A percentile compares a stretch with the other conserved stretches of the same genome.
phyloP scores from a whole-genome alignment of 1,140 invertebrate genomes.

The Aleiodes sp. region DNA sequence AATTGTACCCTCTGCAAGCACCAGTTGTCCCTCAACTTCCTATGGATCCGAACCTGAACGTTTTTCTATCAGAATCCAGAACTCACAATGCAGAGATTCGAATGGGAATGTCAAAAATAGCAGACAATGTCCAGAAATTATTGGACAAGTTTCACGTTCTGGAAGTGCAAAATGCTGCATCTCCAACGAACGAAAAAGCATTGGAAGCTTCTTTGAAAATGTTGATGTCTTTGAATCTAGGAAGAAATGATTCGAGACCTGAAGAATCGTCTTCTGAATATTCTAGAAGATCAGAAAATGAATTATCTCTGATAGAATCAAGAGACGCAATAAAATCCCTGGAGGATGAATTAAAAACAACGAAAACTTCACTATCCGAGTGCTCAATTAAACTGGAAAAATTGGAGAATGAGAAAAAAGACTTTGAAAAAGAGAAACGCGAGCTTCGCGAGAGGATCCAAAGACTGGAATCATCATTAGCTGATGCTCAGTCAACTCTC shows the following conservation, averaged over 20 bases:
- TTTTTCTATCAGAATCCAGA: slow-evolving; percentile 61
- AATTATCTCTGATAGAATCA: background rate
- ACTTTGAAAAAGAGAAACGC: slow-evolving; percentile 14
- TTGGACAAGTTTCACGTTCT: slow-evolving; percentile 60
- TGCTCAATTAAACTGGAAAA: slow-evolving; percentile 33
- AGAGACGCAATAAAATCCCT: slow-evolving; percentile 32
- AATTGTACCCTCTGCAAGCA: slow-evolving; percentile 45
- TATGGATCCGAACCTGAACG: slow-evolving; percentile 56
- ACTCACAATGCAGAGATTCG: slow-evolving; percentile 62
- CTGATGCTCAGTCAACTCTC: slow-evolving; percentile 34
- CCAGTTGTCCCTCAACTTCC: slow-evolving; percentile 43
- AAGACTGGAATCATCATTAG: slow-evolving; percentile 42
- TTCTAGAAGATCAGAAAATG: background rate
- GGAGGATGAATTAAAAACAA: slow-evolving; percentile 40
- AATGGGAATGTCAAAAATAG: slow-evolving; percentile 62
- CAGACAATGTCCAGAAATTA: slow-evolving; percentile 64
- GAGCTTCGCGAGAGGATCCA: slow-evolving; percentile 37
- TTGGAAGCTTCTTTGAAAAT: slow-evolving; percentile 52
- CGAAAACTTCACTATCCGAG: slow-evolving; percentile 43
- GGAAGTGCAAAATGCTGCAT: slow-evolving; percentile 55
- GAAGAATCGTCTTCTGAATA: background rate
- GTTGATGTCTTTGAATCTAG: slow-evolving; percentile 46
- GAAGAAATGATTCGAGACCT: slow-evolving; percentile 25
- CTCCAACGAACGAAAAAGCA: slow-evolving; percentile 44
- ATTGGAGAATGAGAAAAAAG: slow-evolving; percentile 29